Percentiles rank a stretch among this genome's conserved stretches.
These are phyloP conservation scores for Acanthaster planci DNA, from an alignment of 35 echinoderm and acorn worm genomes.

Conservation along the genomic window DNA sequence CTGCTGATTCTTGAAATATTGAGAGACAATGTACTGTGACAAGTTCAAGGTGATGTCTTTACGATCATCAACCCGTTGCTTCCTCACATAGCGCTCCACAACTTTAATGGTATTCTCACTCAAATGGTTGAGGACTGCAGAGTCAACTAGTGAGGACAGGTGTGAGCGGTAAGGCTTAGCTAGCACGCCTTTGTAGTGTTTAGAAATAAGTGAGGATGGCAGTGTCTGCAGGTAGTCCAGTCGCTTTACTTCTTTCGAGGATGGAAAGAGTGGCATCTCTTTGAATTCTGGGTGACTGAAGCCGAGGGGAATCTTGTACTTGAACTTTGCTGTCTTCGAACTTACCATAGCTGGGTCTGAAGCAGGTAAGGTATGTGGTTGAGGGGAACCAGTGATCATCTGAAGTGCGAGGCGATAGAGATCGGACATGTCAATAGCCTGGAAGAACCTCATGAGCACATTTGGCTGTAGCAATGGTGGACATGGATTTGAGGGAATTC, in stretches of 20 bases:
- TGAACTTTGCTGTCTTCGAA: constrained; percentile 9
- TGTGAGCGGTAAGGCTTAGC: constrained; percentile 1
- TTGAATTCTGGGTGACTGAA: constrained; percentile 46
- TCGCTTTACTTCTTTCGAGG: constrained; percentile 16
- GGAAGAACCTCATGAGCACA: constrained; percentile 32
- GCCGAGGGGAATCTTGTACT: constrained; percentile 58
- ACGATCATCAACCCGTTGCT: constrained; percentile 35
- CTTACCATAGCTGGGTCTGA: constrained; percentile 43
- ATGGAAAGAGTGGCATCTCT: constrained; percentile 52
- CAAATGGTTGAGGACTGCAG: constrained; percentile 30
- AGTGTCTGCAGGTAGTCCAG: constrained; percentile 41
- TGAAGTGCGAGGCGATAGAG: constrained; percentile 43
- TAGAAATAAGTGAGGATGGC: constrained; percentile 23
- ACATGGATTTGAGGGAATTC: background rate
- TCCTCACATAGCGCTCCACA: constrained; percentile 17
- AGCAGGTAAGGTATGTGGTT: constrained; percentile 28
- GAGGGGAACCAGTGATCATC: constrained; percentile 37
- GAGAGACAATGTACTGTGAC: constrained; percentile 32
- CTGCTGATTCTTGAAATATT: constrained; percentile 29
- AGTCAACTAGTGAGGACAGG: constrained; percentile 34
- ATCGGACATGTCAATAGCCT: constrained; percentile 37
- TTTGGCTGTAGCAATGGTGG: constrained; percentile 23
- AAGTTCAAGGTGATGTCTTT: constrained; percentile 21
- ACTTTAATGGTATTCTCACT: constrained; percentile 13
- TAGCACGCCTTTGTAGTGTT: constrained; percentile 18